These are phyloP conservation scores for Petromus typicus DNA, from an alignment of 2,113 vertebrate species.

Conservation along the genomic window DNA sequence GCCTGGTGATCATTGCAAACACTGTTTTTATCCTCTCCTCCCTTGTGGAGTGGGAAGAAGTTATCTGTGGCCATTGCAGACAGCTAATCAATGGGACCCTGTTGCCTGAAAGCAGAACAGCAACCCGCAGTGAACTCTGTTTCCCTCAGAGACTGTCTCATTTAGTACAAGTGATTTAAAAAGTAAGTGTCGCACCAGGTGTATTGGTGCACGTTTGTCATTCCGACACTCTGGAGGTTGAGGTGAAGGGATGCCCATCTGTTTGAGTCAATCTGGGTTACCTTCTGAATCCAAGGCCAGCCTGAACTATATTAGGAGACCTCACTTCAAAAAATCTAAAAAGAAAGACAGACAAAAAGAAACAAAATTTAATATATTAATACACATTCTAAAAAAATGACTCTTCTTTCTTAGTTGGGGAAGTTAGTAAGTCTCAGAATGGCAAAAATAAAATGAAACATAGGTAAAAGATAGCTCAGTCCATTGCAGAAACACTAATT, in stretches of 20 bases:
- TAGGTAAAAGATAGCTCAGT: neutral
- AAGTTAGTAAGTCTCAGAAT: neutral
- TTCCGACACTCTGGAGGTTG: neutral
- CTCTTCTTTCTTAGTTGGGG: neutral
- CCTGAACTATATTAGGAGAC: neutral
- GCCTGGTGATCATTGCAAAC: neutral
- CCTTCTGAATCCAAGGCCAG: neutral
- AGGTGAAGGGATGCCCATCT: neutral
- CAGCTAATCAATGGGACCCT: too few species aligned
- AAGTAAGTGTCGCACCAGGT: neutral
- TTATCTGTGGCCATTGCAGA: neutral
- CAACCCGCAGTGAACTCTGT: neutral
- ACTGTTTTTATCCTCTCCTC: neutral
- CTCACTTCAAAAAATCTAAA: neutral
- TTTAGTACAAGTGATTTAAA: neutral
- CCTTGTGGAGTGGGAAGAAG: neutral
- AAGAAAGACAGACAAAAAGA: neutral
- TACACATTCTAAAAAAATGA: neutral
- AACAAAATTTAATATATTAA: neutral
- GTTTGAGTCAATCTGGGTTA: neutral
- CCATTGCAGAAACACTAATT: neutral
- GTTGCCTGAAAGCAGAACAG: neutral
- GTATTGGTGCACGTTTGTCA: neutral
- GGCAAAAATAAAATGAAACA: constrained; percentile 1
- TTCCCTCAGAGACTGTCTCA: neutral